phyloP scores from a whole-genome alignment of 2,113 vertebrate species.

The Xerus inauris region DNA sequence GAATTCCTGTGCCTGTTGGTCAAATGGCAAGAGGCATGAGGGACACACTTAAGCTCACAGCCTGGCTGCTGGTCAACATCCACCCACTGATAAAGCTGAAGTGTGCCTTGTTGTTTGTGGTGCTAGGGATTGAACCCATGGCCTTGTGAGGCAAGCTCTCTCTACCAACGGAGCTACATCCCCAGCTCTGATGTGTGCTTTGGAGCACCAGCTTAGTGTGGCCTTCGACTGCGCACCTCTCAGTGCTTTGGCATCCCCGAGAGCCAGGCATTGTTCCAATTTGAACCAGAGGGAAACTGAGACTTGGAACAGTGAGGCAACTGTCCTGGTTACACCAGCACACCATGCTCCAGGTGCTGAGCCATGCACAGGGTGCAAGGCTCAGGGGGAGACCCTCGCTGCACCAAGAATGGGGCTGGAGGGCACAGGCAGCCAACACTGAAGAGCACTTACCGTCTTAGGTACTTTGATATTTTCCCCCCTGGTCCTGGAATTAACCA shows the following conservation, averaged over 20 bases:
- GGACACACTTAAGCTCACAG: not conserved
- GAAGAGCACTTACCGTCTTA: not conserved
- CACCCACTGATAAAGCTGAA: accelerated
- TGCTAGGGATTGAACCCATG: too few relatives aligned
- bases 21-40: not conserved
- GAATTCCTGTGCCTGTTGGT: not conserved
- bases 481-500: too few relatives aligned
- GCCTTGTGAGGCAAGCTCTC: too few relatives aligned
- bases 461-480: too few relatives aligned
- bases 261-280: not conserved
- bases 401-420: not conserved
- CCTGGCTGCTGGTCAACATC: not conserved
- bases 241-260: not conserved
- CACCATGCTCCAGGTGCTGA: not conserved
- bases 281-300: not conserved
- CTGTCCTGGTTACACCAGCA: accelerated
- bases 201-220: not conserved
- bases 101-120: too few relatives aligned
- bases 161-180: too few relatives aligned
- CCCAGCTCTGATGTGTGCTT: not conserved
- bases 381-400: not conserved
- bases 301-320: not conserved
- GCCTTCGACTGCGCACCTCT: not conserved
- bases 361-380: not conserved
- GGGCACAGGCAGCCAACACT: not conserved